A percentile compares a stretch with the other conserved stretches of the same genome.
Evolutionary conservation across 1,140 invertebrate genomes (phyloP).

Genomic region (Homarus americanus): DNA sequence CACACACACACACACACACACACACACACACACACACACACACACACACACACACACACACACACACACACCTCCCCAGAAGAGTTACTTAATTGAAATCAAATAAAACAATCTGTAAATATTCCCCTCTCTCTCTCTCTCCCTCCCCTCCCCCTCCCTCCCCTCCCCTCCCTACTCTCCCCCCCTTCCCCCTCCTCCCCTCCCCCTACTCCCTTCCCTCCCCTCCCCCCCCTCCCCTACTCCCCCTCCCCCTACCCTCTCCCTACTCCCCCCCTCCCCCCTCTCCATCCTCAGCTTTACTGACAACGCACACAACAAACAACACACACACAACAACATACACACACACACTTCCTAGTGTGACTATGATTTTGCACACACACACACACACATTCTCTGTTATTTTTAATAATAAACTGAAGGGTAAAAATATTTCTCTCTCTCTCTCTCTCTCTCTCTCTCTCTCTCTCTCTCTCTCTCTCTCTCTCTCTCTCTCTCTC

Average conservation of each 20-base stretch:
- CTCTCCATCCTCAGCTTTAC: neutral
- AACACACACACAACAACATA: too few species aligned
- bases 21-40: neutral
- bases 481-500: neutral
- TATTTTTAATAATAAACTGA: neutral
- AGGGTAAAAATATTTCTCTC: neutral
- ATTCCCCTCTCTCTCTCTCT: neutral
- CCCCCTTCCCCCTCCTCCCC: neutral
- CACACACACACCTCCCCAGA: neutral
- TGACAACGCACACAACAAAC: neutral
- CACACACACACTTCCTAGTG: neutral
- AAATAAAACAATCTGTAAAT: conserved; percentile 1
- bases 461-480: neutral
- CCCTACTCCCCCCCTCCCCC: neutral
- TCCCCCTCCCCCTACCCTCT: neutral
- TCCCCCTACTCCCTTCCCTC: neutral
- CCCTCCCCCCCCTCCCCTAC: neutral
- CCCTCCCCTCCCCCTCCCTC: neutral
- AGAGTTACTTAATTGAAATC: neutral
- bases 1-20: neutral
- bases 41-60: conserved; percentile 12
- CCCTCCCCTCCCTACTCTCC: neutral
- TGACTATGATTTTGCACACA: neutral
- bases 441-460: neutral
- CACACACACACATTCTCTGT: neutral